A percentile compares a stretch with the other conserved stretches of the same genome.
These are phyloP conservation scores for Xiphydria camelus DNA, from an alignment of 2,888 invertebrate species.

Conservation along the genomic window DNA sequence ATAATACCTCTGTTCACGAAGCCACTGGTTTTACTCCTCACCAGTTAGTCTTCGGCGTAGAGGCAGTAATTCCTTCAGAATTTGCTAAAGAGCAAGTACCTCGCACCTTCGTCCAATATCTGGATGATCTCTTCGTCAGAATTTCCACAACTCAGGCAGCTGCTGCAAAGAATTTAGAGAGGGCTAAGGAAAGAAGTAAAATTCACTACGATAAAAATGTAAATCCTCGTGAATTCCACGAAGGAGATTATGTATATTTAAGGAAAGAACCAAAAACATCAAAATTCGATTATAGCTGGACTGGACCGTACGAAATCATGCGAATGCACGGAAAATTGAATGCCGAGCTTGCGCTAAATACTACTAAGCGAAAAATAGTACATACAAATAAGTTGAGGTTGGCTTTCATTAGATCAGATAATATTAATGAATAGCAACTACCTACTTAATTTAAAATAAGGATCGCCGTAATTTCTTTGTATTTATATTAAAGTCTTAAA, in stretches of 20 bases:
- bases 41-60: slow-evolving; percentile 5
- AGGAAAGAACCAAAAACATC: slow-evolving; percentile 1
- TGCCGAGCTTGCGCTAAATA: not conserved
- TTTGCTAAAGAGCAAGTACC: not conserved
- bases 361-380: not conserved
- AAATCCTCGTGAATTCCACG: not conserved
- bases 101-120: not conserved
- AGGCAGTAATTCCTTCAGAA: slow-evolving; percentile 2
- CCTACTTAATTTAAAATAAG: too few relatives aligned
- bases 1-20: slow-evolving; percentile 8
- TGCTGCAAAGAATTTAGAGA: not conserved
- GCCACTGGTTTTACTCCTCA: slow-evolving; percentile 2
- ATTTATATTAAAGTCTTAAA: too few relatives aligned
- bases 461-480: too few relatives aligned
- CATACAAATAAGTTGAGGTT: slow-evolving; percentile 1
- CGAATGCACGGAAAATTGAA: not conserved
- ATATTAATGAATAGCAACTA: too few relatives aligned
- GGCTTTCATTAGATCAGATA: not conserved
- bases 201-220: not conserved
- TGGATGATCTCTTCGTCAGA: slow-evolving; percentile 3
- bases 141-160: not conserved
- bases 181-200: not conserved
- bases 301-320: not conserved
- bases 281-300: slow-evolving; percentile 1
- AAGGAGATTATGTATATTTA: not conserved